These are phyloP conservation scores for Drosophila insularis DNA, from an alignment of 1,140 invertebrate genomes.

Conservation along the genomic window DNA sequence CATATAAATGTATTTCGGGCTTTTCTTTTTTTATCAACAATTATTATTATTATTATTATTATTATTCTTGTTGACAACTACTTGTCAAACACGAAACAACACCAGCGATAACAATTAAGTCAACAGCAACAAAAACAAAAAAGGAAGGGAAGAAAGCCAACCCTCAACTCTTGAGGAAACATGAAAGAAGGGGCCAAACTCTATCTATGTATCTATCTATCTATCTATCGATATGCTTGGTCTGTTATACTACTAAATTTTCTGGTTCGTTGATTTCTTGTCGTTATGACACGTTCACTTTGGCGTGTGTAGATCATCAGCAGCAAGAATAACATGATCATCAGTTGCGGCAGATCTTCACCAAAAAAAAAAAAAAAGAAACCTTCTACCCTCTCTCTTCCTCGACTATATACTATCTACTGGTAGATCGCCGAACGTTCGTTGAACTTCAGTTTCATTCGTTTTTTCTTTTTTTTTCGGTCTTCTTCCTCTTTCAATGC, in stretches of 20 bases:
- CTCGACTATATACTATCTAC: background rate
- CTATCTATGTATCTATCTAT: slow-evolving; percentile 22
- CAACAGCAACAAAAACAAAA: slow-evolving; percentile 44
- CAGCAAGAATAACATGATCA: slow-evolving; percentile 1
- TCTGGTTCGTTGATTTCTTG: slow-evolving; percentile 70
- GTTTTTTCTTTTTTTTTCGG: slow-evolving; percentile 11
- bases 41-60: background rate
- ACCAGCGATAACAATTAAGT: slow-evolving; percentile 71
- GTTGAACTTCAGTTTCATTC: slow-evolving; percentile 37
- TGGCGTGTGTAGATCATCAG: slow-evolving; percentile 43
- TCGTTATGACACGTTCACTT: slow-evolving; percentile 66
- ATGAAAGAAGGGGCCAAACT: slow-evolving; percentile 9
- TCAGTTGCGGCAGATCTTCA: slow-evolving; percentile 33
- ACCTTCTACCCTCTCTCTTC: background rate
- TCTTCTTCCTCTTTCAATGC: background rate
- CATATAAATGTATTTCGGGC: background rate
- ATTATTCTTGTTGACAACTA: slow-evolving; percentile 58
- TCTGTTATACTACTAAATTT: slow-evolving; percentile 48
- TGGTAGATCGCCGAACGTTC: slow-evolving; percentile 19
- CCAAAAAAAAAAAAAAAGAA: background rate
- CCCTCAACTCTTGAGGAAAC: background rate
- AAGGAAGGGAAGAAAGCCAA: background rate
- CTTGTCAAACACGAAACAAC: slow-evolving; percentile 75
- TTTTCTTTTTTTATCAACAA: slow-evolving; percentile 37
- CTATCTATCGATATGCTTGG: slow-evolving; percentile 47